Evolutionary conservation across 2,797 vertebrate species (phyloP).

Genomic region (Hydrolagus colliei): DNA sequence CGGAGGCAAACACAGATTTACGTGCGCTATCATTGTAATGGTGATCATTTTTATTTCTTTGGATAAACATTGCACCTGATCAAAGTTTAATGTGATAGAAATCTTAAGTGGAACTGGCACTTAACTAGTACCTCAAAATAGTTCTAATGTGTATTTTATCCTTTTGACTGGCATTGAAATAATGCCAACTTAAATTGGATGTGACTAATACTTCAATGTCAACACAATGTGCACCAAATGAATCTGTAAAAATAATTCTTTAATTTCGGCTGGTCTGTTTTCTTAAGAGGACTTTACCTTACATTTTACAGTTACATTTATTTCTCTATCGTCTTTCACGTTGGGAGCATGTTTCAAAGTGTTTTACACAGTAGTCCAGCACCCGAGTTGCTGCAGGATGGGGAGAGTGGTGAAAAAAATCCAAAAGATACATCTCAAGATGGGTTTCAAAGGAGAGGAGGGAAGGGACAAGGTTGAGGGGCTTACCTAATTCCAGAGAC

Average conservation of each 20-base stretch:
- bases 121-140: neutral
- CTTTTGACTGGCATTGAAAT: slow-evolving; percentile 28
- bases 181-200: neutral
- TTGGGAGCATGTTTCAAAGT: neutral
- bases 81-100: slow-evolving; percentile 20
- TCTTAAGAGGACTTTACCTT: neutral
- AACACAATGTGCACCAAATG: neutral
- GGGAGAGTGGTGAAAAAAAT: neutral
- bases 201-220: neutral
- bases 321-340: neutral
- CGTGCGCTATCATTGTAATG: neutral
- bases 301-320: neutral
- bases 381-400: neutral
- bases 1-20: too few relatives aligned
- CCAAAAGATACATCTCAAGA: neutral
- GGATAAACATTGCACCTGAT: slow-evolving; percentile 12
- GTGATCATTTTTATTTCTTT: neutral
- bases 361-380: too few relatives aligned
- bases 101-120: slow-evolving; percentile 16
- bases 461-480: neutral
- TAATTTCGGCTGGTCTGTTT: neutral
- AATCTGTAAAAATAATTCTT: neutral
- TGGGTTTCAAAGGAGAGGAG: neutral
- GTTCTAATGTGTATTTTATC: neutral
- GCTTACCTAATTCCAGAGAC: neutral